Evolutionary conservation across 2,113 vertebrate species (phyloP).

Genomic region (Ceuthmochares aereus): DNA sequence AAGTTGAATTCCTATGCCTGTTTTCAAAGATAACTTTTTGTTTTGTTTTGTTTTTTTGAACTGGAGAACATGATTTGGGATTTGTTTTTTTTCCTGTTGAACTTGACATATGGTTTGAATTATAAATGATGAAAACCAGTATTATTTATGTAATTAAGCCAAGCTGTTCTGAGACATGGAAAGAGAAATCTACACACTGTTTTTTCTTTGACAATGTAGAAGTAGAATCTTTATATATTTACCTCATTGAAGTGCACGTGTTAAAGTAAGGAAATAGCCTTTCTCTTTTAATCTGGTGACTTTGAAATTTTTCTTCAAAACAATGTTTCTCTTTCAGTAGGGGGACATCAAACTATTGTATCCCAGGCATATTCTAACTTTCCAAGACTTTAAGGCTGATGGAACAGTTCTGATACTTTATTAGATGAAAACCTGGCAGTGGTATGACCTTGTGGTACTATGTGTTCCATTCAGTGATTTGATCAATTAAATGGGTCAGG

Average conservation of each 20-base stretch:
- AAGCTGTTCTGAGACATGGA: constrained; percentile 73
- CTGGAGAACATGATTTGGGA: background rate
- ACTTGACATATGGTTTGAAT: constrained; percentile 53
- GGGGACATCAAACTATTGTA: constrained; percentile 32
- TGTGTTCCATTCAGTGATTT: constrained; percentile 42
- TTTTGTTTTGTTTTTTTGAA: no score
- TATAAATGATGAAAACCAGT: constrained; percentile 39
- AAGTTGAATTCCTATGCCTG: background rate
- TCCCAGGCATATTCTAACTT: constrained; percentile 2
- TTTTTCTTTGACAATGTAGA: constrained; percentile 52
- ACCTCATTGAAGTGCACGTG: constrained; percentile 69
- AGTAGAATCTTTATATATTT: constrained; percentile 64
- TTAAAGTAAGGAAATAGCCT: constrained; percentile 36
- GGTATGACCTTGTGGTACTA: constrained; percentile 53
- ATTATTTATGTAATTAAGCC: constrained; percentile 79
- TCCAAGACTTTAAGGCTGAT: constrained; percentile 49
- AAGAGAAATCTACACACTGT: background rate
- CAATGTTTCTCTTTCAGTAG: constrained; percentile 21
- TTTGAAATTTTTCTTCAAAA: constrained; percentile 35
- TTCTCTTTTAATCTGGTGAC: constrained; percentile 59
- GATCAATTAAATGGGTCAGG: constrained; percentile 63
- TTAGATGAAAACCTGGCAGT: constrained; percentile 62
- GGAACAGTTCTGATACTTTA: constrained; percentile 30
- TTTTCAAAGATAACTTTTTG: background rate
- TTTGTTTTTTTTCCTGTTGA: constrained; percentile 46